phyloP scores from a whole-genome alignment of 2,113 vertebrate genomes.

The Mola mola region DNA sequence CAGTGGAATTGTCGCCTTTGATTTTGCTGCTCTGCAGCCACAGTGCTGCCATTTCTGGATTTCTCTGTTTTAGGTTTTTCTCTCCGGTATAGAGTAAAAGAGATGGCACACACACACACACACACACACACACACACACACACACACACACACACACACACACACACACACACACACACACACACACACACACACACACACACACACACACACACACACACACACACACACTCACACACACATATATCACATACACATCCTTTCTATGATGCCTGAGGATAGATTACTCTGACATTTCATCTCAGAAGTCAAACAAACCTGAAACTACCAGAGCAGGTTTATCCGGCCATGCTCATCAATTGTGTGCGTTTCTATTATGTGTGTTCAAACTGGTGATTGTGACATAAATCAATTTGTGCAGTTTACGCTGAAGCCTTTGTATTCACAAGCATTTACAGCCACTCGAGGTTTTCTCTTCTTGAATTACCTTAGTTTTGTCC shows the following conservation, averaged over 20 bases:
- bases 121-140: not conserved
- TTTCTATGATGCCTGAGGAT: constrained; percentile 53
- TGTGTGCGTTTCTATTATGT: constrained; percentile 2
- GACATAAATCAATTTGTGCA: constrained; percentile 29
- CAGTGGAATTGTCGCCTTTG: constrained; percentile 51
- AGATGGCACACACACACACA: constrained; percentile 11
- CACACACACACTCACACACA: constrained; percentile 32
- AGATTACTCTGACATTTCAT: constrained; percentile 67
- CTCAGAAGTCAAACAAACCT: constrained; percentile 74
- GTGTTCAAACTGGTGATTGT: constrained; percentile 29
- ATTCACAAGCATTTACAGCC: constrained; percentile 5
- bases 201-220: constrained; percentile 29
- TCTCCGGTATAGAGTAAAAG: constrained; percentile 38
- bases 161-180: not conserved
- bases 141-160: constrained; percentile 11
- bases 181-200: constrained; percentile 11
- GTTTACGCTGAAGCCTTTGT: constrained; percentile 15
- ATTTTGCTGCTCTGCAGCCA: constrained; percentile 43
- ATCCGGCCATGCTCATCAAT: constrained; percentile 59
- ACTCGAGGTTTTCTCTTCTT: not conserved
- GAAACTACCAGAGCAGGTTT: constrained; percentile 73
- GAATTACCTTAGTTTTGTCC: too few relatives aligned
- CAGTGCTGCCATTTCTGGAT: constrained; percentile 37
- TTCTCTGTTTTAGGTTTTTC: constrained; percentile 56
- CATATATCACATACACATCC: constrained; percentile 35